phyloP scores from a whole-genome alignment of 1,140 invertebrate genomes.

The Acromyrmex charruanus region DNA sequence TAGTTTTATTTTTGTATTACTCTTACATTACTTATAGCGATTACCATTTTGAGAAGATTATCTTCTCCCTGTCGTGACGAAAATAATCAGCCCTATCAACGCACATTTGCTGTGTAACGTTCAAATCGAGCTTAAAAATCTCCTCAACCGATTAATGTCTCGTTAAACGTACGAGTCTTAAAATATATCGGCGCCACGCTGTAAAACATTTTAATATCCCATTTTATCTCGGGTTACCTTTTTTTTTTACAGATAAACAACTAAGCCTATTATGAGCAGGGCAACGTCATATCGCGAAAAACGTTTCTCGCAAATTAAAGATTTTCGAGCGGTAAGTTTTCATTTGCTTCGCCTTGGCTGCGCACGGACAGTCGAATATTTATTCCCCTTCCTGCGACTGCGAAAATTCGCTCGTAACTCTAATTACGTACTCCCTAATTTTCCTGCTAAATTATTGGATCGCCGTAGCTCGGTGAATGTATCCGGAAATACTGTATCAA shows the following conservation, averaged over 20 bases:
- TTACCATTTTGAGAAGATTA: neutral
- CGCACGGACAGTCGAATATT: conserved; percentile 18
- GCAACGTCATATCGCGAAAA: conserved; percentile 30
- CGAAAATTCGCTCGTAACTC: conserved; percentile 17
- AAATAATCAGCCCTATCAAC: neutral
- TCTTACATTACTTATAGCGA: neutral
- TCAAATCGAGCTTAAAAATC: neutral
- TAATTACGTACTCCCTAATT: neutral
- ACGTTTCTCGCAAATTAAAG: conserved; percentile 38
- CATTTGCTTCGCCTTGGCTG: neutral
- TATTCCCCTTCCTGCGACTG: neutral
- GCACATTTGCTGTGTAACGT: neutral
- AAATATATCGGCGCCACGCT: conserved; percentile 40
- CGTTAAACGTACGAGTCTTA: neutral
- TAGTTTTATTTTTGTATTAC: neutral
- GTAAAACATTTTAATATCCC: conserved; percentile 36
- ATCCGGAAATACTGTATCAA: neutral
- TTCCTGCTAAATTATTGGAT: conserved; percentile 28
- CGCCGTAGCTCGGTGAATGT: neutral
- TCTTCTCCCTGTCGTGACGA: neutral
- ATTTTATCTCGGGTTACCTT: conserved; percentile 1
- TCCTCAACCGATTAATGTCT: neutral
- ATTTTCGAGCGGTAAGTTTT: conserved; percentile 36
- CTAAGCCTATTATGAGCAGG: neutral
- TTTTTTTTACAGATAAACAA: conserved; percentile 45